Percentiles rank a stretch among this genome's conserved stretches.
Conservation (phyloP, 2,888 invertebrate genomes). For the Proisotoma minuta region DNA sequence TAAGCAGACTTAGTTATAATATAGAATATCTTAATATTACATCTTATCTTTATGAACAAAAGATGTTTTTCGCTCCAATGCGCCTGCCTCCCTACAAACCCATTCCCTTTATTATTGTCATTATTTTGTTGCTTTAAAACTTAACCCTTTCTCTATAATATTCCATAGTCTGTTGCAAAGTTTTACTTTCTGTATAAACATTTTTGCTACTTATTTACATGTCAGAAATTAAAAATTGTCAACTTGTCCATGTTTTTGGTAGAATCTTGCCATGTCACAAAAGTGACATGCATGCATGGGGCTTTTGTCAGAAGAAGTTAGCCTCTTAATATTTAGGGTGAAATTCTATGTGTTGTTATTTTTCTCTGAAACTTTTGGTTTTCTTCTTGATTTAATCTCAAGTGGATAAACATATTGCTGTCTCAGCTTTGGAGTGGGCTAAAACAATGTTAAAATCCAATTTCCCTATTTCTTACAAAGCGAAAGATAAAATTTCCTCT, state of each 20-base stretch:
- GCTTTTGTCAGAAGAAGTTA: too few relatives aligned
- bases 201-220: too few relatives aligned
- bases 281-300: too few relatives aligned
- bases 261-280: too few relatives aligned
- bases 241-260: too few relatives aligned
- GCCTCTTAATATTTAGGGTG: too few relatives aligned
- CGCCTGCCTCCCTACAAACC: constrained; percentile 16
- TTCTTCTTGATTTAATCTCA: constrained; percentile 6
- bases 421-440: neutral
- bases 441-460: constrained; percentile 9
- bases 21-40: constrained; percentile 51
- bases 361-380: neutral
- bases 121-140: constrained; percentile 8
- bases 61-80: constrained; percentile 42
- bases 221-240: too few relatives aligned
- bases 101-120: constrained; percentile 9
- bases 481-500: constrained; percentile 13
- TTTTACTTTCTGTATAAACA: too few relatives aligned
- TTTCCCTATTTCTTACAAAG: neutral
- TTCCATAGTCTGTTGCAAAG: too few relatives aligned
- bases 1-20: too few relatives aligned
- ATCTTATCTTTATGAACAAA: constrained; percentile 44
- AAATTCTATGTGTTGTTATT: too few relatives aligned
- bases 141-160: constrained; percentile 14
- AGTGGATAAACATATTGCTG: constrained; percentile 15